Base-by-base conservation (phyloP, 2,113 vertebrate genomes). In the Anas platyrhynchos region DNA sequence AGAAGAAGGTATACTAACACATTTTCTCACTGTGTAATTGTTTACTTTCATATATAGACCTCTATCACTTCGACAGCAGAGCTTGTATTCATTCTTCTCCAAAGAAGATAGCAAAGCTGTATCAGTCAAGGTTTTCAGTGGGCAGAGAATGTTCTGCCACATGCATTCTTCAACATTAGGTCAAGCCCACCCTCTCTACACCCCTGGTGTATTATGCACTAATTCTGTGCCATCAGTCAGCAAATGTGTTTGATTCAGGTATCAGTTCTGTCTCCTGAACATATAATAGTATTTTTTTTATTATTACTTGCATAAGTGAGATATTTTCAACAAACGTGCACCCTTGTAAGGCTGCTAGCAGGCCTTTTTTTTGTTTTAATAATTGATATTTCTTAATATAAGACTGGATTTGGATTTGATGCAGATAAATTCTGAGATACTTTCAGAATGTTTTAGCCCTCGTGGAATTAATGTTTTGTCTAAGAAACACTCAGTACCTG, bases 201-300 rank as follows among this genome's bases (percentile, higher is more conserved):
- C 3, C 18, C 8, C 6, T 3, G 0, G 2, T 17, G 8, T 4
- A 7, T 21, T 23, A 32, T 6, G 9, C 18, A 13, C 14, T 32
- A 50, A 31, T 44, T 86, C n/a, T 86, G 21, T 27, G 72, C 29
- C 12, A 31, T 59, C n/a, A 20, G 11, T 29, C 41, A 76, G 20
- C 38, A 84, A 38, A 55, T 17, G 27, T 16, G 20, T 75, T 84
- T 38, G 1, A 0, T 72, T 89, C 46, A 46, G 61, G 16, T 67
- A 22, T 52, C 31, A 29, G 31, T 29, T 82, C 46, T 78, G 66
- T 46, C 12, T 73, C 36, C 68, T 48, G 34, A 84, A 84, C 26
- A 13, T 50, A 44, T 29, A 74, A 62, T 26, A 80, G 69, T 38
- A 5, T 38, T 29, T 6, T 38, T 36, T 38, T 38, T 36, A n/a